Conservation (phyloP, 2,888 invertebrate genomes). For the Amphipyra berbera region DNA sequence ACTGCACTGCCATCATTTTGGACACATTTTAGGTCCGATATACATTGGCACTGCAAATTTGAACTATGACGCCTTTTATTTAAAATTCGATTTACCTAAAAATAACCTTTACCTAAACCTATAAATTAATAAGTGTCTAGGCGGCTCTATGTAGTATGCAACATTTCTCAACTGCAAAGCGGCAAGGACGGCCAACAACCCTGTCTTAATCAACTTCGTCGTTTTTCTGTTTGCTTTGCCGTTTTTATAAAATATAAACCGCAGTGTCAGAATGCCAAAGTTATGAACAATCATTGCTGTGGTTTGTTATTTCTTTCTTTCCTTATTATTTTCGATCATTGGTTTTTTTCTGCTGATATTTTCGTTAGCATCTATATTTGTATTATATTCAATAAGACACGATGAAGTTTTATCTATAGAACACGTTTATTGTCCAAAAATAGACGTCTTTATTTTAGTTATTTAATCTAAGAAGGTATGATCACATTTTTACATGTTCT, state of each 20-base stretch:
- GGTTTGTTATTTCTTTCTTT: constrained; percentile 25
- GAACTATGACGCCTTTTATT: not conserved
- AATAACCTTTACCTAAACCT: too few species aligned
- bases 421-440: not conserved
- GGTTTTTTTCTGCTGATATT: constrained; percentile 6
- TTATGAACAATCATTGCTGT: constrained; percentile 29
- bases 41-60: not conserved
- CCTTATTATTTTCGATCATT: constrained; percentile 15
- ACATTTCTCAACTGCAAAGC: constrained; percentile 46
- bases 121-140: constrained; percentile 18
- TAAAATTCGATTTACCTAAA: not conserved
- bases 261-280: constrained; percentile 32
- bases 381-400: not conserved
- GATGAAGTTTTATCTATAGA: not conserved
- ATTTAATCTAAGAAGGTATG: not conserved
- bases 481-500: not conserved
- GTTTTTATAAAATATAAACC: constrained; percentile 34
- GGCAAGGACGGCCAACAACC: constrained; percentile 58
- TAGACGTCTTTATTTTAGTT: not conserved
- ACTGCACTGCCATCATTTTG: constrained; percentile 20
- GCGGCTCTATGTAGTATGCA: constrained; percentile 13
- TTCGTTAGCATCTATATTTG: not conserved
- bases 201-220: constrained; percentile 34
- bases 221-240: constrained; percentile 24
- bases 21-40: not conserved